Evolutionary conservation across 1,140 invertebrate genomes (phyloP), one percentile per base, ranked within the genome.

Genomic region (Xylocopa sonorina): DNA sequence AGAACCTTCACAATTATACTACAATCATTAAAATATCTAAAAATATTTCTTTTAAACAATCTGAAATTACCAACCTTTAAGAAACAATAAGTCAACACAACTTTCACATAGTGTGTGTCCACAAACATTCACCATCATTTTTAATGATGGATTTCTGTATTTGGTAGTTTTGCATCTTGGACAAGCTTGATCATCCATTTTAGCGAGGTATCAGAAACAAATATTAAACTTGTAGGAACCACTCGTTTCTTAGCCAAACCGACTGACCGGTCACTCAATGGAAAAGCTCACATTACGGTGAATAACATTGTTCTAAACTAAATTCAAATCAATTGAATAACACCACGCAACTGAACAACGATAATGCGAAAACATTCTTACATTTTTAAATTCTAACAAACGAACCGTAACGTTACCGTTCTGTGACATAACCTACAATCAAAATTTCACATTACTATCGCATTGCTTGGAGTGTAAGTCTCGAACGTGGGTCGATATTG

Each of bases 131-230:
- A 99, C 98, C 97, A 99, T 97, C 93, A 99, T 95, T 92, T 99
- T 99, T 48, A 99, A 92, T 0, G 97, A 98, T 38, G 98, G 98
- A 94, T 99, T 99, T 93, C 98, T 95, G 91, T 99, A 99, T 94
- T 99, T 99, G 60, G 98, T 99, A 38, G 98, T 99, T 94, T 99
- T 99, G 93, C 99, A 99, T 91, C 98, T 95, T 81, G 99, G 99
- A 93, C 99, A 99, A 21, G 96, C 96, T 92, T 97, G 96, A 87
- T 98, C 97, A 81, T 97, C 97, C 97, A 97, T 97, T 58, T 72
- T 90, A 76, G 34, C 51, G 4, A 58, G 18, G 9, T 63, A 66
- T 27, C 14, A 5, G 2, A 21, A 53, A 48, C n/a, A 58, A 46
- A 34, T 43, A 34, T 9, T 27, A 29, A 67, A 43, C 29, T 50